Evolutionary conservation across 2,888 invertebrate species (phyloP).

Genomic region (Amphipyra berbera): DNA sequence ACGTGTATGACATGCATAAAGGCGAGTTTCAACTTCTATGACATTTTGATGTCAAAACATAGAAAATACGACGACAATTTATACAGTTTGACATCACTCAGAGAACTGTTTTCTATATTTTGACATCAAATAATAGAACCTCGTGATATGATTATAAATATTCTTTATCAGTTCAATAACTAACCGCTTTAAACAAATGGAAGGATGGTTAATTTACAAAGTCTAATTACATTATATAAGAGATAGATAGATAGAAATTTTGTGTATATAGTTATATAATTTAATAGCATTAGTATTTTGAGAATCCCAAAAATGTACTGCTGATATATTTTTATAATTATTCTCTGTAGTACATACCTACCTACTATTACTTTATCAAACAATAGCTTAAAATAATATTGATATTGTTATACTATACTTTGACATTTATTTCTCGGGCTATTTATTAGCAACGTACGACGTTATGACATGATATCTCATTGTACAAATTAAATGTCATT

Average conservation of each 20-base stretch:
- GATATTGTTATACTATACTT: background rate
- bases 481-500: no score
- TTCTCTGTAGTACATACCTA: no score
- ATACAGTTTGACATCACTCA: conserved; percentile 25
- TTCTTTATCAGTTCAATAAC: conserved; percentile 60
- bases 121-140: conserved; percentile 36
- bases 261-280: conserved; percentile 80
- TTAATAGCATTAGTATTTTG: conserved; percentile 70
- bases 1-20: conserved; percentile 70
- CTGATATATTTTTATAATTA: background rate
- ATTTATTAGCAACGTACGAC: no score
- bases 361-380: no score
- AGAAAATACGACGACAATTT: conserved; percentile 32
- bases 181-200: conserved; percentile 65
- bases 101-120: conserved; percentile 21
- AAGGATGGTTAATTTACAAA: conserved; percentile 86
- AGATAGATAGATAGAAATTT: conserved; percentile 87
- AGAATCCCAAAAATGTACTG: conserved; percentile 57
- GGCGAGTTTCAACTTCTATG: conserved; percentile 53
- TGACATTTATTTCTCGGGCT: background rate
- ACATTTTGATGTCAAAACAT: conserved; percentile 34
- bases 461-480: no score
- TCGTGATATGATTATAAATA: conserved; percentile 58
- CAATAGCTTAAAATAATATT: background rate
- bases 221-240: conserved; percentile 83